A percentile compares a stretch with the other conserved stretches of the same genome.
phyloP scores from a whole-genome alignment of 1,140 invertebrate species.

The Oncopodura yosiiana region DNA sequence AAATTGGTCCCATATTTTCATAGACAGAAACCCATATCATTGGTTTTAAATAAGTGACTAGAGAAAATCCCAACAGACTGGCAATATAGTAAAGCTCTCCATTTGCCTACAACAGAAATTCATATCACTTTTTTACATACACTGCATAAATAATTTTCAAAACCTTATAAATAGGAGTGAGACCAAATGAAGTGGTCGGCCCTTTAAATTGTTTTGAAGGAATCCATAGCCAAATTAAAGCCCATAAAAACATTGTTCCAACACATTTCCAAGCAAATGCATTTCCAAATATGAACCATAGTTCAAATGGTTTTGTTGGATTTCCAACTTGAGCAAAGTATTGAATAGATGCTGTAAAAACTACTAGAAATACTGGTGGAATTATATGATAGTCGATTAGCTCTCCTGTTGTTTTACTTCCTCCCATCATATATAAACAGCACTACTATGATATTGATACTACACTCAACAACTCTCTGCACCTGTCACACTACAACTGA shows the following conservation, averaged over 20 bases:
- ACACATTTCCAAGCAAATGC: conserved; percentile 39
- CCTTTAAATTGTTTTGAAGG: conserved; percentile 44
- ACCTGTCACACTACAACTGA: too few species aligned
- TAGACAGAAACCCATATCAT: conserved; percentile 40
- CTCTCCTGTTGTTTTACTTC: too few species aligned
- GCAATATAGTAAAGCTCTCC: conserved; percentile 46
- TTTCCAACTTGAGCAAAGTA: conserved; percentile 37
- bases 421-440: too few species aligned
- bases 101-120: conserved; percentile 41
- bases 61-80: conserved; percentile 40
- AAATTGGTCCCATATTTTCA: conserved; percentile 44
- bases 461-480: too few species aligned
- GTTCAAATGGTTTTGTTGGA: conserved; percentile 21
- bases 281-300: conserved; percentile 36
- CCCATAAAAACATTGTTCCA: conserved; percentile 37
- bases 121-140: neutral
- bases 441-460: too few species aligned
- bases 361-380: conserved; percentile 40
- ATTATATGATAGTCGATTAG: conserved; percentile 37
- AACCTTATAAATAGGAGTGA: conserved; percentile 44
- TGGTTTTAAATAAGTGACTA: conserved; percentile 36
- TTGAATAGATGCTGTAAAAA: conserved; percentile 39
- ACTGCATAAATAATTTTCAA: neutral
- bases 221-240: conserved; percentile 39
- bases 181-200: conserved; percentile 45